Conservation (phyloP, 2,797 vertebrate genomes). For the Meriones psammophilus region DNA sequence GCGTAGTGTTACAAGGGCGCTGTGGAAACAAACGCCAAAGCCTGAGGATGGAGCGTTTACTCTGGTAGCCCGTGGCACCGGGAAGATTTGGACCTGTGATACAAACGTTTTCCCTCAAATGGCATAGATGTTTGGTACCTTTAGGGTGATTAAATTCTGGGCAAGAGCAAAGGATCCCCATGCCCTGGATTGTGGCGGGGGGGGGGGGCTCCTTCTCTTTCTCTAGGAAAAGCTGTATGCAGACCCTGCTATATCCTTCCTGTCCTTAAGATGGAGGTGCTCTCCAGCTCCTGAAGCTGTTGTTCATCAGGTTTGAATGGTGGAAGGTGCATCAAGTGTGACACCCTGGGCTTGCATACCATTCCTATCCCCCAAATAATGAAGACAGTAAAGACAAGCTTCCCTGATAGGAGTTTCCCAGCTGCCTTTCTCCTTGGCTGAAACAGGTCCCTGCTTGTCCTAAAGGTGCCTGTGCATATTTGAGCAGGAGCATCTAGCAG, state of each 20-base stretch:
- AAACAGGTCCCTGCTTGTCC: constrained; percentile 32
- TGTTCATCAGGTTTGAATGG: background rate
- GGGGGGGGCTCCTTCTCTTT: background rate
- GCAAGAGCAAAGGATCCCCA: background rate
- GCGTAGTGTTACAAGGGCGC: background rate
- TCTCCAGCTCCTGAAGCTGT: background rate
- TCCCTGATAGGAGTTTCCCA: background rate
- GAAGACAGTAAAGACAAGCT: background rate
- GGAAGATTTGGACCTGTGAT: background rate
- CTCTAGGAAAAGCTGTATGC: background rate
- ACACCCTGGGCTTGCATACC: background rate
- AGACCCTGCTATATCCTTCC: background rate
- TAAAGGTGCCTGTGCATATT: background rate
- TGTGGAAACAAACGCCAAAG: background rate
- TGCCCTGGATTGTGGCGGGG: background rate
- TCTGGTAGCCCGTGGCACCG: background rate
- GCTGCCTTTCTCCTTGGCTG: background rate
- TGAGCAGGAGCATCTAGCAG: constrained; percentile 1
- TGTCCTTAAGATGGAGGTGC: background rate
- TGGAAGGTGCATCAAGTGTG: background rate
- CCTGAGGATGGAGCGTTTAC: background rate
- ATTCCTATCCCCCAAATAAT: background rate
- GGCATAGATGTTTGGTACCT: background rate
- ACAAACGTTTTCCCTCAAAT: background rate
- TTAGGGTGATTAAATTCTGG: constrained; percentile 57